Base-by-base conservation (phyloP, 2,113 vertebrate species). In the Cricetomys ansorgei region DNA sequence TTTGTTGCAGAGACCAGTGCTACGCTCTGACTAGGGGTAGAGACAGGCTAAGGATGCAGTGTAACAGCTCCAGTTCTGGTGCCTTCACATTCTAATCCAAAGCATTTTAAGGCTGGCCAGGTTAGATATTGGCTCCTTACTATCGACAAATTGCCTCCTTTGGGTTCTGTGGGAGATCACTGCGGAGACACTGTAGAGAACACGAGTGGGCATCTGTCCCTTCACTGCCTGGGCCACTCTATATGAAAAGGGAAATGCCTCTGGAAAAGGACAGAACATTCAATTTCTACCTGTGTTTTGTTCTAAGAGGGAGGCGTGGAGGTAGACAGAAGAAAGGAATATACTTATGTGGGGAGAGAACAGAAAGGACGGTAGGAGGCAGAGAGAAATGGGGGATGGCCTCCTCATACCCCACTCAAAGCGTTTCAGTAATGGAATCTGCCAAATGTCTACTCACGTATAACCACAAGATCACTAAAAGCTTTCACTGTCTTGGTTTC, bases 371-470 rank as follows among this genome's bases (percentile, higher is more conserved):
- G 12, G 21, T 16, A 31, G 3, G 19, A 85, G 55, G 70, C 69
- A 12, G 31, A 90, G 17, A 92, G 72, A 83, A 76, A 43, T 1
- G 5, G 15, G 27, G 13, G 34, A 4, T 53, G 16, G 53, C 21
- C 29, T 40, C 27, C 37, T 69, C 17, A 31, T 34, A 40, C 73
- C 87, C 93, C 23, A 86, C 50, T 37, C 40, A 89, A 81, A 45
- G 50, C 7, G 40, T 64, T 65, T 83, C 77, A 88, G 77, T 62
- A 62, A 12, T 29, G 90, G 76, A 69, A 92, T 86, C 76, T 94
- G 80, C 88, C 88, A 95, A 94, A 90, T 59, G 48, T 53, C 37
- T 72, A 69, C 97, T 94, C 88, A 94, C 77, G 84, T 83, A 62
- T 77, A 91, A 65, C 70, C 57, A 70, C 86, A 94, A 93, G 72